Base-by-base conservation (phyloP, 2,888 invertebrate species). In the Gastrophysa polygoni region DNA sequence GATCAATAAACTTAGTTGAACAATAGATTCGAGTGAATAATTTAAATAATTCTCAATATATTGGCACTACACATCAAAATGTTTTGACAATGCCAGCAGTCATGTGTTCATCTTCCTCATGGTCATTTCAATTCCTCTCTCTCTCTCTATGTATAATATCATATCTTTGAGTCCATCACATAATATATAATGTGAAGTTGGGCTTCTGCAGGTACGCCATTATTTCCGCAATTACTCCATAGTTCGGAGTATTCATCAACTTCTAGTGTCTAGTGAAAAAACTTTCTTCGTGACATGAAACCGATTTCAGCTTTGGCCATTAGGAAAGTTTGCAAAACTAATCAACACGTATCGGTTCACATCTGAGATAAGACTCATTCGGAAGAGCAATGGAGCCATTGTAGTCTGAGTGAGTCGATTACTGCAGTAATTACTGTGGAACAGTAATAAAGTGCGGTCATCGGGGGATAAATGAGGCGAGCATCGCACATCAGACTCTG, bases 371-470 rank as follows among this genome's bases (percentile, higher is more conserved):
- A 61, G 60, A 65, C 63, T 67, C 63, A 63, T 67, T 66, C 62
- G 64, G 49, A 56, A 63, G 65, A 66, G 57, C 65, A 67, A 67
- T 64, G 63, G 66, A 62, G 63, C 65, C 64, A 68, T 67, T 73
- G 67, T 64, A 66, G 68, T 57, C 55, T 62, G 66, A 65, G 63
- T 65, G 77, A 72, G 75, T 71, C 79, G 77, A 79, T 80, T 79
- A 78, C 77, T 71, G 75, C 67, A 68, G 78, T 78, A 80, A 80
- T 81, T 80, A 79, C 79, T 70, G 76, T 70, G 73, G 71, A 74
- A 63, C 66, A 72, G 74, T 77, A 77, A 78, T 78, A 79, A 80
- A 79, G 76, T 78, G 75, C 71, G 77, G 77, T 76, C 79, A 79
- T 79, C 76, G 76, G 71, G 73, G 74, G 72, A 48, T 76, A 78